Base-by-base conservation (phyloP, 2,113 vertebrate species). In the Jacana jacana region DNA sequence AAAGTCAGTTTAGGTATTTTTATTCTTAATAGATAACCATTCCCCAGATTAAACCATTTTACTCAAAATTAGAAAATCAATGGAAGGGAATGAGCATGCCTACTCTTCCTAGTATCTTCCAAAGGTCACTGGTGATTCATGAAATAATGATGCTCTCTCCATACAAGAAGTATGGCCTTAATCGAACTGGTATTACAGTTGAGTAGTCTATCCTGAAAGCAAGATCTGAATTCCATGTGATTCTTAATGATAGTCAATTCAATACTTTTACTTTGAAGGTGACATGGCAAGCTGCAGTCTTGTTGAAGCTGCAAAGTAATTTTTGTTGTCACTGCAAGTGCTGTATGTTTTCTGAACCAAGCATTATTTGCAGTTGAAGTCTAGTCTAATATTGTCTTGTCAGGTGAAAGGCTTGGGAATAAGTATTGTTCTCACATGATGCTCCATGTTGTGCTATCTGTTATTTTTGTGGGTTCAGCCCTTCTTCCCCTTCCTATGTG, bases 51-150 rank as follows among this genome's bases (percentile, higher is more conserved):
- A 97, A 97, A 55, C 20, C 87, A 97, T 95, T 97, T 97, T 95
- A 81, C 86, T 89, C 35, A 39, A 95, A 97, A 98, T 96, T 97
- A 97, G 93, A 98, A 98, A 98, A 97, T 98, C 97, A 89, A 92
- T 98, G 93, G 58, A 71, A 95, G 81, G 72, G 92, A 96, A 96
- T 95, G 95, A 94, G 52, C 63, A 55, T 55, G 51, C 49, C 78
- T 93, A 33, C 64, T 95, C 69, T 91, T 79, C 65, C 27, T 30
- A 13, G 71, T 94, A 81, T 63, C 58, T 97, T 94, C 85, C 87
- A 89, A 91, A 97, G 94, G 94, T 96, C 97, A 94, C 44, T 73
- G 88, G 87, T 94, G 95, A 97, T 91, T 95, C 81, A 91, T 90
- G 95, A 93, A 96, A 68, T 91, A 82, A 30, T 16, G 22, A 77